A percentile compares a stretch with the other conserved stretches of the same genome.
phyloP scores from a whole-genome alignment of 2,797 vertebrate species.

The Threskiornis aethiopicus region DNA sequence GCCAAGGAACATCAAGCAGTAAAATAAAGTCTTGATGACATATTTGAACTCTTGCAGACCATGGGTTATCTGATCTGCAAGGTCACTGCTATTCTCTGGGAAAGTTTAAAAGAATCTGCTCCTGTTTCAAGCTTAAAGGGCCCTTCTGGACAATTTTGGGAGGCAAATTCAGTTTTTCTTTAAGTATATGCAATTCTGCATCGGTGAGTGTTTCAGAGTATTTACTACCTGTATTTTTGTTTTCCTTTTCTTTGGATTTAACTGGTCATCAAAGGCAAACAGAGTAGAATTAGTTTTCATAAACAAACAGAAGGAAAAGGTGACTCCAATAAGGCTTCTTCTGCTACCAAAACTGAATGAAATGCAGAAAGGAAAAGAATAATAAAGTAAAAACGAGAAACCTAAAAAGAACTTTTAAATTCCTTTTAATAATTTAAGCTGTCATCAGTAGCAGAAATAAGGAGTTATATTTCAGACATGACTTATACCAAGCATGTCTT shows the following conservation, averaged over 20 bases:
- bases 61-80: constrained; percentile 70
- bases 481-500: constrained; percentile 14
- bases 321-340: not conserved
- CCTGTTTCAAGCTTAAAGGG: constrained; percentile 52
- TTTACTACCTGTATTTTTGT: not conserved
- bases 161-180: not conserved
- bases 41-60: constrained; percentile 64
- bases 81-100: constrained; percentile 65
- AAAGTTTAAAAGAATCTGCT: constrained; percentile 60
- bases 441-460: constrained; percentile 17
- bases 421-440: constrained; percentile 18
- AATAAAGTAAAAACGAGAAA: not conserved
- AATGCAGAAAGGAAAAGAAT: constrained; percentile 15
- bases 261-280: not conserved
- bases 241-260: not conserved
- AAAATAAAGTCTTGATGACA: constrained; percentile 74
- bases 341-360: not conserved
- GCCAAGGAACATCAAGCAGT: constrained; percentile 47
- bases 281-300: not conserved
- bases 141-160: not conserved
- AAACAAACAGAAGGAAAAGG: not conserved
- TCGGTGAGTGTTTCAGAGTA: not conserved
- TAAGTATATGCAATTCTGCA: not conserved
- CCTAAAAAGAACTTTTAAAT: not conserved
- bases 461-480: constrained; percentile 21